Base-by-base conservation (phyloP, 2,113 vertebrate species). In the Phoenicopterus ruber region DNA sequence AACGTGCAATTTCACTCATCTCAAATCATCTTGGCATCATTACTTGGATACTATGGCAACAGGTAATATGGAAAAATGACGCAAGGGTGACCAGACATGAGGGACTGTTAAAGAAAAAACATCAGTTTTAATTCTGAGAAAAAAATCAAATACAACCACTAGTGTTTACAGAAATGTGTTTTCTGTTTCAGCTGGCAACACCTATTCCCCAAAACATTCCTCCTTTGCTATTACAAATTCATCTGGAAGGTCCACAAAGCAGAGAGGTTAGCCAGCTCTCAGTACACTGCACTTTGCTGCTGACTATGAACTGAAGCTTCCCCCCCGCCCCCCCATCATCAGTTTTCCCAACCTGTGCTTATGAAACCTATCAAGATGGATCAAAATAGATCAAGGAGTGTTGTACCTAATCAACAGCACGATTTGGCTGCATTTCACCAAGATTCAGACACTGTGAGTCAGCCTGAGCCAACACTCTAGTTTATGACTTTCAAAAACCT, bases 141-240 rank as follows among this genome's bases (percentile, higher is more conserved):
- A 66, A 79, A 61, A 82, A 24, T n/a, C 65, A 80, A 80, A 70
- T 59, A 13, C 34, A 88, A 62, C 66, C 49, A 73, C 46, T 46
- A 42, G 5, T 95, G 86, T 94, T 95, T 94, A 94, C 88, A 78
- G 88, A 89, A 94, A 89, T 44, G 20, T 91, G 93, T 50, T 95
- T 91, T 96, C 81, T 74, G 55, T 96, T 97, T 95, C 65, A 93
- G 81, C 89, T 94, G 95, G 83, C 93, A 93, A 78, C 55, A 88
- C 59, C 49, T 89, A 58, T 47, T 94, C 91, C 77, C 83, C 95
- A 84, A 96, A 89, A 14, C 28, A 59, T 94, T 88, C 59, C 18
- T 95, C 47, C 55, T 91, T 83, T 49, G 36, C n/a, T 82, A 25
- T 86, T 84, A 81, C 65, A 87, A 91, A 87, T 82, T 71, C 18